Percentiles rank a stretch among this genome's conserved stretches.
Evolutionary conservation across 2,888 invertebrate species (phyloP).

Genomic region (Tenthredo notha): DNA sequence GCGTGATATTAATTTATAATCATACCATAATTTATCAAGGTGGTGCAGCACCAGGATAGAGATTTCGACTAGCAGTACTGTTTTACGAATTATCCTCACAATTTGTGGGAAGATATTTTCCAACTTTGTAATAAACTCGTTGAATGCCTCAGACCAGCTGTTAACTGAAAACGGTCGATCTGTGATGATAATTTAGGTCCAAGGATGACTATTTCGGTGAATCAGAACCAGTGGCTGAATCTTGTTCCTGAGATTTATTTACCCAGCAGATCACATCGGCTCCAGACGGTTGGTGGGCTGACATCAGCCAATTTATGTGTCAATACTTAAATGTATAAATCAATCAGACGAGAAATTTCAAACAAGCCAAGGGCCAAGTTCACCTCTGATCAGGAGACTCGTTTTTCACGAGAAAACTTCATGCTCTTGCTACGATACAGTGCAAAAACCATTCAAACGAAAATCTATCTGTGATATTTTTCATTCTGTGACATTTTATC

Average conservation of each 20-base stretch:
- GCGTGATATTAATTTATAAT: slow-evolving; percentile 69
- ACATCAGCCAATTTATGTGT: neutral
- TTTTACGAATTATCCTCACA: neutral
- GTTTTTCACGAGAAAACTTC: neutral
- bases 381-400: neutral
- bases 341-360: neutral
- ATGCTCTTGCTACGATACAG: neutral
- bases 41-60: neutral
- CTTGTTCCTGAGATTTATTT: neutral
- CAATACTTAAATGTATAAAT: neutral
- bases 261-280: neutral
- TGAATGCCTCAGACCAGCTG: neutral
- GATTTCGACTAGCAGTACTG: neutral
- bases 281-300: neutral
- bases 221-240: neutral
- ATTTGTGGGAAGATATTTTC: neutral
- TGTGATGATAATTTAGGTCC: neutral
- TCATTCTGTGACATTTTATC: neutral
- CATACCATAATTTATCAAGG: slow-evolving; percentile 53
- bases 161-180: neutral
- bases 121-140: neutral
- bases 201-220: neutral
- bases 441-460: too few species aligned
- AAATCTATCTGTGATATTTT: too few species aligned
- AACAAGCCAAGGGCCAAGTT: neutral